Conservation (phyloP, 2,888 invertebrate species). For the Drosophila fulvimacula region DNA sequence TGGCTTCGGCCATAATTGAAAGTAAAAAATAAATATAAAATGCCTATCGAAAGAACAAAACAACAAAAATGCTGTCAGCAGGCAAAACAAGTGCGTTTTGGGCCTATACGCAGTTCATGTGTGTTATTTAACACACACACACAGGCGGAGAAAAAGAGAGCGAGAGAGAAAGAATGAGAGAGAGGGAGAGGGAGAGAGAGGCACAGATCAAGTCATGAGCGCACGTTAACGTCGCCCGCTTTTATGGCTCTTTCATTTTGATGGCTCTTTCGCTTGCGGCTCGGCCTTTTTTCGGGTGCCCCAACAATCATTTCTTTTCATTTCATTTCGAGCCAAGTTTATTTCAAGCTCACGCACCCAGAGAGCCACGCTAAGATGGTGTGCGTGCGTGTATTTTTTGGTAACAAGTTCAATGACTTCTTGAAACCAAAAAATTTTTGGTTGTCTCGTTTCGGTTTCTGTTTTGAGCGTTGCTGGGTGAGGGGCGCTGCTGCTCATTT, state of each 20-base stretch:
- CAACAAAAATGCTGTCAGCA: slow-evolving; percentile 30
- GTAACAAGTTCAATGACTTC: slow-evolving; percentile 83
- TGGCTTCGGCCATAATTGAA: slow-evolving; percentile 61
- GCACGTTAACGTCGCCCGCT: slow-evolving; percentile 45
- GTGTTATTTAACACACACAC: slow-evolving; percentile 63
- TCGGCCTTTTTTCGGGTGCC: slow-evolving; percentile 43
- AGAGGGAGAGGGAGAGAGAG: slow-evolving; percentile 5
- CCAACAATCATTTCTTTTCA: slow-evolving; percentile 57
- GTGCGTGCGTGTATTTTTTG: slow-evolving; percentile 43
- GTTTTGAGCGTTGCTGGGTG: slow-evolving; percentile 54
- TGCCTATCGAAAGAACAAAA: slow-evolving; percentile 32
- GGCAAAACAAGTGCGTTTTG: slow-evolving; percentile 65
- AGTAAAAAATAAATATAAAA: slow-evolving; percentile 63
- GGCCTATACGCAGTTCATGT: slow-evolving; percentile 47
- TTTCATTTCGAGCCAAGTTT: slow-evolving; percentile 74
- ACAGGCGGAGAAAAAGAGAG: slow-evolving; percentile 10
- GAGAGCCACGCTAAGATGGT: slow-evolving; percentile 45
- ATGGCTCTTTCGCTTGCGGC: slow-evolving; percentile 23
- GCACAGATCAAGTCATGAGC: slow-evolving; percentile 50
- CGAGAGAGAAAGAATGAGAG: slow-evolving; percentile 23
- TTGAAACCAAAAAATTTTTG: slow-evolving; percentile 65
- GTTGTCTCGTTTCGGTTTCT: slow-evolving; percentile 63
- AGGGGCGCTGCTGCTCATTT: slow-evolving; percentile 38
- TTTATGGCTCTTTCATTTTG: slow-evolving; percentile 32
- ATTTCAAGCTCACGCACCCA: slow-evolving; percentile 74